A percentile compares a stretch with the other conserved stretches of the same genome.
Evolutionary conservation across 2,797 vertebrate species (phyloP).

Genomic region (Prunella strophiata): DNA sequence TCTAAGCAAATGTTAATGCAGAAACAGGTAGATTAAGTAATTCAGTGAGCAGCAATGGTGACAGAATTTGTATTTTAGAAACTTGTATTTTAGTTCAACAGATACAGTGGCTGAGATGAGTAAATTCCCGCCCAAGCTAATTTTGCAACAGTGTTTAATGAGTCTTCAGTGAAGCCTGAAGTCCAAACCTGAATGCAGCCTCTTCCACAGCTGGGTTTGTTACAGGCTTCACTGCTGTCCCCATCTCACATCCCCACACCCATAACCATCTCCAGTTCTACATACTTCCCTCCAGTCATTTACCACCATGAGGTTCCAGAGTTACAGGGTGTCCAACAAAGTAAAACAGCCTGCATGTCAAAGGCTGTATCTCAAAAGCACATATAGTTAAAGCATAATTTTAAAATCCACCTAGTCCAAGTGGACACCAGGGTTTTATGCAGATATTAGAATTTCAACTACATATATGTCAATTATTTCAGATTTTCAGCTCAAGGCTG

Average conservation of each 20-base stretch:
- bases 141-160: not conserved
- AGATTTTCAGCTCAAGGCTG: not conserved
- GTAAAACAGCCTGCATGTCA: not conserved
- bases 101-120: not conserved
- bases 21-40: not conserved
- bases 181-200: not conserved
- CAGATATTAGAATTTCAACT: not conserved
- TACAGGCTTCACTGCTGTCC: not conserved
- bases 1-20: not conserved
- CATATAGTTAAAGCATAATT: not conserved
- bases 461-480: not conserved
- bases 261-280: not conserved
- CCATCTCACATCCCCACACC: not conserved
- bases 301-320: not conserved
- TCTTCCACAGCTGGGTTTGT: not conserved
- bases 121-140: not conserved
- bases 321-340: not conserved
- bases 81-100: not conserved
- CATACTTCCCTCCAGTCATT: not conserved
- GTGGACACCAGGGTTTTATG: not conserved
- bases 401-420: not conserved
- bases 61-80: not conserved
- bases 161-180: not conserved
- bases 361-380: not conserved
- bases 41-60: not conserved